Evolutionary conservation across 2,888 invertebrate species (phyloP), one percentile per base, ranked within the genome.

Genomic region (Eupelmus urozonus): DNA sequence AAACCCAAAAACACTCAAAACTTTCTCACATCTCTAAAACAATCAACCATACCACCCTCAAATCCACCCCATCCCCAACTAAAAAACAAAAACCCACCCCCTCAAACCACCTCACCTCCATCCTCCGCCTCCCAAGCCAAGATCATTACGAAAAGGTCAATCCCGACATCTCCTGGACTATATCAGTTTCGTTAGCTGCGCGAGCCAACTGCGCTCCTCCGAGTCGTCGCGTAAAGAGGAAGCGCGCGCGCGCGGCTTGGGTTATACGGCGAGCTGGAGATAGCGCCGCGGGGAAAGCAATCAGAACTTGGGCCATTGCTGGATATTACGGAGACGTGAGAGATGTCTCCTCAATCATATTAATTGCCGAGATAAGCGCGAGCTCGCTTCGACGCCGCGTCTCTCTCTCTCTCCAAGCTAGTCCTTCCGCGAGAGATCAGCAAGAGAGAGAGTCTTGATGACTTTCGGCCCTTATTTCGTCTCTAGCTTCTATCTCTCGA

Each of bases 251-350:
- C n/a, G 27, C 1, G n/a, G 69, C 42, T 57, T 60, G 83, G 82
- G 82, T 81, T 81, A 81, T 79, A 16, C n/a, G 79, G 80, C 25
- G 25, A 20, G 45, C 53, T 16, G 4, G 53, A 62, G 72, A 62
- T 72, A 62, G 59, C 63, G 53, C 45, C 55, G 29, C 18, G 63
- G 87, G 87, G 85, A 88, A 89, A 89, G 89, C 88, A 89, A 89
- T 89, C 89, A 89, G 89, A 89, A 89, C 89, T 89, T 89, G 88
- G 88, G 88, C 88, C 88, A 89, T 89, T 88, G 87, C 88, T 88
- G 86, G 88, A 89, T 89, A 89, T 88, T 88, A 89, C 89, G 84
- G 85, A 87, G 88, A 89, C 88, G 88, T 88, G 89, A 89, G 89
- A 89, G 88, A 89, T 88, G 89, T 88, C 88, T 87, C 88, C 88